These are phyloP conservation scores for Motacilla tschutschensis DNA, from an alignment of 2,113 vertebrate species.

Conservation along the genomic window DNA sequence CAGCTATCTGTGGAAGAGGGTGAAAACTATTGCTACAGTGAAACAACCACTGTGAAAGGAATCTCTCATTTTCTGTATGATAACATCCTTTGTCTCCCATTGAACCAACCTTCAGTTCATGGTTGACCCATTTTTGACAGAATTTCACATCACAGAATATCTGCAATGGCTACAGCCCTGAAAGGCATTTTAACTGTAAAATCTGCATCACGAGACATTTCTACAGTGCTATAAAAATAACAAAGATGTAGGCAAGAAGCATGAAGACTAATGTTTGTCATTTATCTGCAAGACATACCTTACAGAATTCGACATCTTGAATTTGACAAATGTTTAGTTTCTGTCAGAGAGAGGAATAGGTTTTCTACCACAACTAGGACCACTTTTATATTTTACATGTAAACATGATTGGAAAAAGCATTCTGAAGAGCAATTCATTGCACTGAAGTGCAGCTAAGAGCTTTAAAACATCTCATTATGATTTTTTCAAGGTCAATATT, in stretches of 20 bases:
- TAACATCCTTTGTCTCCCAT: conserved; percentile 5
- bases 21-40: neutral
- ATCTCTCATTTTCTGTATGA: conserved; percentile 26
- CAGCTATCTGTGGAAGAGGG: neutral
- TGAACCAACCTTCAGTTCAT: conserved; percentile 49
- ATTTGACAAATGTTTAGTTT: neutral
- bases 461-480: neutral
- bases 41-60: conserved; percentile 21
- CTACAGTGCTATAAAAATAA: neutral
- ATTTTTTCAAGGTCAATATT: neutral
- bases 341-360: neutral
- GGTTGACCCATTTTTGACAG: conserved; percentile 65
- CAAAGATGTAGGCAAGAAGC: neutral
- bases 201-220: neutral
- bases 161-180: conserved; percentile 18
- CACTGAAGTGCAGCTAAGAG: neutral
- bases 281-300: neutral
- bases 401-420: neutral
- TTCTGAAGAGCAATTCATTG: neutral
- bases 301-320: neutral
- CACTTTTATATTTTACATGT: neutral
- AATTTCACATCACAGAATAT: conserved; percentile 22
- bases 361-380: neutral
- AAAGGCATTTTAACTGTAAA: conserved; percentile 38
- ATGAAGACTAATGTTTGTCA: neutral